These are phyloP conservation scores for Thaumetopoea pityocampa DNA, from an alignment of 1,140 invertebrate species.

Conservation along the genomic window DNA sequence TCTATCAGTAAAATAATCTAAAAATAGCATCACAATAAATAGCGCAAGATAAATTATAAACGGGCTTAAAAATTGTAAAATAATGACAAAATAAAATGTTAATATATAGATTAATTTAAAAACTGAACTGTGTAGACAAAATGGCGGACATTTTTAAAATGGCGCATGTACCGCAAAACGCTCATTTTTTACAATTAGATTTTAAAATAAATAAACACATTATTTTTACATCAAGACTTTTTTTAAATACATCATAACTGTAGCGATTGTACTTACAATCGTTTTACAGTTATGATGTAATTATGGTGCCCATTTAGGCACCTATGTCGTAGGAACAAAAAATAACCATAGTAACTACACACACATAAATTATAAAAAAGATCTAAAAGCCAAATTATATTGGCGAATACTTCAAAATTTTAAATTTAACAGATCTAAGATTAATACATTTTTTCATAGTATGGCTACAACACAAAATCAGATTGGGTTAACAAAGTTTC, in stretches of 20 bases:
- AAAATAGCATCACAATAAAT: conserved; percentile 64
- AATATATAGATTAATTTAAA: conserved; percentile 10
- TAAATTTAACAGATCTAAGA: too few species aligned
- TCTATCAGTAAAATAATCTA: conserved; percentile 61
- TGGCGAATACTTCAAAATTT: too few species aligned
- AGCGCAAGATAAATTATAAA: conserved; percentile 40
- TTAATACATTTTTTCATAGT: neutral
- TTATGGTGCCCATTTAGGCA: too few species aligned
- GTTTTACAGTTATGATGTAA: too few species aligned
- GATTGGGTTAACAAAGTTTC: too few species aligned
- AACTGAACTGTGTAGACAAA: conserved; percentile 1
- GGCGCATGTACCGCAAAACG: too few species aligned
- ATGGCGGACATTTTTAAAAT: conserved; percentile 12
- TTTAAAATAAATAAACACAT: too few species aligned
- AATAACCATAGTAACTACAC: neutral
- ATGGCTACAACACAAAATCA: neutral
- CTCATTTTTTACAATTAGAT: too few species aligned
- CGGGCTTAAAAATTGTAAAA: conserved; percentile 37
- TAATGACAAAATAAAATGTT: conserved; percentile 10
- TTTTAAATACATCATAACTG: too few species aligned
- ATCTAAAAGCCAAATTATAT: neutral
- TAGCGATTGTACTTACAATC: too few species aligned
- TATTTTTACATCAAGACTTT: too few species aligned
- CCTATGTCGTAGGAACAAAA: conserved; percentile 7
- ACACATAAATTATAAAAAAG: neutral